A percentile compares a stretch with the other conserved stretches of the same genome.
These are phyloP conservation scores for Cyclophora punctaria DNA, from an alignment of 2,888 invertebrate genomes.

Conservation along the genomic window DNA sequence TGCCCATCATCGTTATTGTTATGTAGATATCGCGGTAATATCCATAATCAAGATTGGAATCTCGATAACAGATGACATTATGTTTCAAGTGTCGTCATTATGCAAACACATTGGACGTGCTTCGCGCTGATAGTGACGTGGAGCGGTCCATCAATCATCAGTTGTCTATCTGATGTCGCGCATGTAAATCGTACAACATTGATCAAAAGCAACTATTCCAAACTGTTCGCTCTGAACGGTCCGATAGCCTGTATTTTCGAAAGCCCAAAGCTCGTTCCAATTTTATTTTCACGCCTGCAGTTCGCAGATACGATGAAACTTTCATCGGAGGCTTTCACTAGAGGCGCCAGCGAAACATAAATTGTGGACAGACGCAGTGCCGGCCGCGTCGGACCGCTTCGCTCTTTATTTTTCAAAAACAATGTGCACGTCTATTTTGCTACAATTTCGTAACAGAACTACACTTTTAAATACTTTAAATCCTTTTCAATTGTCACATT, in stretches of 20 bases:
- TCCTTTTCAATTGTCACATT: no score
- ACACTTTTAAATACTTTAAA: neutral
- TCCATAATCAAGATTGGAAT: no score
- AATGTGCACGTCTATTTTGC: constrained; percentile 15
- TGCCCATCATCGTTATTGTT: no score
- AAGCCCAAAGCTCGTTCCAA: constrained; percentile 55
- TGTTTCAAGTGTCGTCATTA: constrained; percentile 11
- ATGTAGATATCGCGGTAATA: no score
- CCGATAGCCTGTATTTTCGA: constrained; percentile 39
- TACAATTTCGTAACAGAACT: constrained; percentile 10
- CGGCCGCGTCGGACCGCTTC: constrained; percentile 6
- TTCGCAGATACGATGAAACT: constrained; percentile 66
- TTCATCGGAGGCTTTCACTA: constrained; percentile 63
- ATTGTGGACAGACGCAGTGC: constrained; percentile 22
- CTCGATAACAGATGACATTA: constrained; percentile 1
- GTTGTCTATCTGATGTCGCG: constrained; percentile 12
- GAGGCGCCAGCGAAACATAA: constrained; percentile 31
- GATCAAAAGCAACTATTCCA: constrained; percentile 21
- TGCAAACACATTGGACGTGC: constrained; percentile 10
- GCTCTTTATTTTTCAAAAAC: constrained; percentile 20
- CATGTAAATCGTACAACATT: constrained; percentile 18
- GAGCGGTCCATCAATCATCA: constrained; percentile 13
- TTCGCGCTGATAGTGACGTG: constrained; percentile 11
- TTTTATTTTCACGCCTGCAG: constrained; percentile 70
- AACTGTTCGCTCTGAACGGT: constrained; percentile 17